These are phyloP conservation scores for Malaclemys terrapin DNA, from an alignment of 2,113 vertebrate genomes.

Conservation along the genomic window DNA sequence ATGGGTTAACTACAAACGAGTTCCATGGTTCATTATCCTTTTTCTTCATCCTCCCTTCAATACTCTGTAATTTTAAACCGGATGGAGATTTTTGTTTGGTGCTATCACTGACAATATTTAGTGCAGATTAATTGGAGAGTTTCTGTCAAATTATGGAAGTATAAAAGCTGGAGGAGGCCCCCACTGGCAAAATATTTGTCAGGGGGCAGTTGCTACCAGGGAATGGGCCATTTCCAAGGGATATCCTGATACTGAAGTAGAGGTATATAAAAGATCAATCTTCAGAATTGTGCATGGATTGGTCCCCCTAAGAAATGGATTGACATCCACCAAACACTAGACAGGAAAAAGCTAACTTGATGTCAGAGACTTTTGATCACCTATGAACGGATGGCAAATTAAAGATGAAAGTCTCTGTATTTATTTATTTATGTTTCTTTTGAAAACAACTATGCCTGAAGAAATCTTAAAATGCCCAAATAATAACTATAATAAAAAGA, in stretches of 20 bases:
- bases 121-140: background rate
- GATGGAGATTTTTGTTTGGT: background rate
- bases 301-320: background rate
- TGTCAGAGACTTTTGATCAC: background rate
- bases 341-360: background rate
- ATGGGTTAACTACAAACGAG: background rate
- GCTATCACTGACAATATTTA: background rate
- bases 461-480: background rate
- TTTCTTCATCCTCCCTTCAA: background rate
- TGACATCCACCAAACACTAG: background rate
- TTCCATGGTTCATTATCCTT: background rate
- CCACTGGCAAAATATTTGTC: background rate
- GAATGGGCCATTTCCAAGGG: too few species aligned
- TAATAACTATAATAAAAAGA: background rate
- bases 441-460: background rate
- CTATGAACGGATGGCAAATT: background rate
- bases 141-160: background rate
- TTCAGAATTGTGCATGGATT: too few species aligned
- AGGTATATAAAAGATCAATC: too few species aligned
- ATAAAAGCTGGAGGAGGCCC: background rate
- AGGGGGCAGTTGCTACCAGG: background rate
- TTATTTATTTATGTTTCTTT: background rate
- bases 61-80: background rate
- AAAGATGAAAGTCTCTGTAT: background rate
- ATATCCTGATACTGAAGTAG: too few species aligned